Base-by-base conservation (phyloP, 64 coral and sea anemone species). In the Porites lutea region DNA sequence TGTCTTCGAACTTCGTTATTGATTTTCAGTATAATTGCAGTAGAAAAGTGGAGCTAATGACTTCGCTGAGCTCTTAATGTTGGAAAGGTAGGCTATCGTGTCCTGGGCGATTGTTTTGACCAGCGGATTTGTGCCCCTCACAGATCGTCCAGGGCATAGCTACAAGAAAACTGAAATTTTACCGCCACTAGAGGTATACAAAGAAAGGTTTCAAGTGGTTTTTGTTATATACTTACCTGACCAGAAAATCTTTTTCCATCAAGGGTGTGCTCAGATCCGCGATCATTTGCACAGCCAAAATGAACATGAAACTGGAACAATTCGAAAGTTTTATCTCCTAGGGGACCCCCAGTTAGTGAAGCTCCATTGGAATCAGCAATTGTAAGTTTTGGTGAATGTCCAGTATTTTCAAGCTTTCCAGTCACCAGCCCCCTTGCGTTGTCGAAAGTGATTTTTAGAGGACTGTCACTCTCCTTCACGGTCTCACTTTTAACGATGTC, bases 301-400 rank as follows among this genome's bases (percentile, higher is more conserved):
- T 83, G 81, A 51, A 83, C 62, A 83, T 83, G 81, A 19, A 83
- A 68, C 62, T 83, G 81, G 4, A 66, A 48, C 81, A 83, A 47
- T 0, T 6, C 21, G 81, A 66, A 83, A 8, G 2, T 62, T 2
- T 9, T 51, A 75, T 50, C 72, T 14, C 19, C 44, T 61, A 67
- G 4, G 47, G 45, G 61, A 67, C 81, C 81, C 18, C 81, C 81
- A 18, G 27, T 13, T 13, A 83, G 8, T 65, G 20, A 20, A 4
- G 19, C 81, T 20, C 44, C 46, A 51, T 9, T 4, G 0, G 8
- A 27, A 43, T 69, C 12, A 16, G 21, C 45, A 51, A 83, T 52
- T 2, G 46, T 3, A 19, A 83, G 18, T 4, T 8, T 50, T 2
- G 81, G 81, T 10, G 44, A 10, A 63, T 83, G 46, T 13, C 81